Evolutionary conservation across 2,888 invertebrate species (phyloP).

Genomic region (Ornithoptera priamus): DNA sequence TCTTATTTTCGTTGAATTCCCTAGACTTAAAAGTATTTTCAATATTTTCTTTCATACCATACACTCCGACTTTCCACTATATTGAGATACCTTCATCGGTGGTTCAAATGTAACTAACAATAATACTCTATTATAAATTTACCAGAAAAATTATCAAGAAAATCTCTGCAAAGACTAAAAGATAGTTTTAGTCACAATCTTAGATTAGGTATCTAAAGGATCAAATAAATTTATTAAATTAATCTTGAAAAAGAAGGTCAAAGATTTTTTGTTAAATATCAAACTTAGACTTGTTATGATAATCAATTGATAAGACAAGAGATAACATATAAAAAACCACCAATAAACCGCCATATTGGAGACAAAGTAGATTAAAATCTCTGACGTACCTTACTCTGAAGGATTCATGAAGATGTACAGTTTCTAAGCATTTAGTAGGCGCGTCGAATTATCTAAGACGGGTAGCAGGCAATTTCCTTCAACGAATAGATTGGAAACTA

Average conservation of each 20-base stretch:
- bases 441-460: constrained; percentile 68
- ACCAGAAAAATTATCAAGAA: no score
- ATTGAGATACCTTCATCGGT: not conserved
- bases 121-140: no score
- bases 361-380: not conserved
- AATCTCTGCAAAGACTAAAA: no score
- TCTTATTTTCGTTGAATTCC: constrained; percentile 29
- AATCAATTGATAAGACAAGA: no score
- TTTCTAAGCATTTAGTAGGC: constrained; percentile 30
- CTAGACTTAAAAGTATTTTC: not conserved
- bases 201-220: no score
- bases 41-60: not conserved
- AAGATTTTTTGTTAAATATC: no score
- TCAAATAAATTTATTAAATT: no score
- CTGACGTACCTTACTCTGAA: not conserved
- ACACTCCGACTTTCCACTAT: not conserved
- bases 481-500: constrained; percentile 66
- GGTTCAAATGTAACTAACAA: no score
- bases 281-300: no score
- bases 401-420: constrained; percentile 21
- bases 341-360: not conserved
- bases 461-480: constrained; percentile 73
- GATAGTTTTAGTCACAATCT: no score
- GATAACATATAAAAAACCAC: not conserved
- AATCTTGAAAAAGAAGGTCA: no score